Base-by-base conservation (phyloP, 2,113 vertebrate genomes). In the Sterna hirundo region DNA sequence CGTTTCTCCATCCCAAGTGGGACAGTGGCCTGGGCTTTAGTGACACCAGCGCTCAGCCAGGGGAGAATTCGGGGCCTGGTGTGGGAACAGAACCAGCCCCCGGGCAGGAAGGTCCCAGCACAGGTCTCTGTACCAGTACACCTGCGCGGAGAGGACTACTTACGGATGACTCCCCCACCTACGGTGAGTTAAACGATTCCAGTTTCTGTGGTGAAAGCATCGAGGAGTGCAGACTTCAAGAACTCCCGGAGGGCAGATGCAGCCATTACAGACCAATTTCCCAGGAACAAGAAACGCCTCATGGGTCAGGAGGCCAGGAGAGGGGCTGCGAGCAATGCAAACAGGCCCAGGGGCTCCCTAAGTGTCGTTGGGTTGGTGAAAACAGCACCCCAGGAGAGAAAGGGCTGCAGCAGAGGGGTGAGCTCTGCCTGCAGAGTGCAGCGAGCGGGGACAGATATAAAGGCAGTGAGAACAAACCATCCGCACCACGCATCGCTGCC, bases 11-110 rank as follows among this genome's bases (percentile, higher is more conserved):
- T 97, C 98, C 98, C 11, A 97, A 98, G 96, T 83, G 98, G 92
- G 98, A 98, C 97, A 98, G 98, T 4, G 98, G 98, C 17, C 93
- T 98, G 22, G 98, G 98, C 78, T 98, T 97, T 97, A 98, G 98
- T 0, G 98, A 98, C 2, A 98, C 97, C 49, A 98, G 98, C 46
- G 86, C 98, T 75, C 98, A 98, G 85, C 98, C 98, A 88, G 98
- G 98, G 6, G 98, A 98, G 86, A 97, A 98, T 30, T 98, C 98
- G 1, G 98, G 98, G 38, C 84, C 98, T 46, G 98, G 98, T 88
- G 98, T 98, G 0, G 98, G 98, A 86, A 98, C 98, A 76, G 97
- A n/a, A 44, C 13, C 95, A 44, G 97, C 97, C 36, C 85, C 76
- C 0, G 91, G 97, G 16, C 98, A 96, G 5, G 51, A 71, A 44